phyloP scores from a whole-genome alignment of 2,888 invertebrate species.

The Sminthurinus aureus region DNA sequence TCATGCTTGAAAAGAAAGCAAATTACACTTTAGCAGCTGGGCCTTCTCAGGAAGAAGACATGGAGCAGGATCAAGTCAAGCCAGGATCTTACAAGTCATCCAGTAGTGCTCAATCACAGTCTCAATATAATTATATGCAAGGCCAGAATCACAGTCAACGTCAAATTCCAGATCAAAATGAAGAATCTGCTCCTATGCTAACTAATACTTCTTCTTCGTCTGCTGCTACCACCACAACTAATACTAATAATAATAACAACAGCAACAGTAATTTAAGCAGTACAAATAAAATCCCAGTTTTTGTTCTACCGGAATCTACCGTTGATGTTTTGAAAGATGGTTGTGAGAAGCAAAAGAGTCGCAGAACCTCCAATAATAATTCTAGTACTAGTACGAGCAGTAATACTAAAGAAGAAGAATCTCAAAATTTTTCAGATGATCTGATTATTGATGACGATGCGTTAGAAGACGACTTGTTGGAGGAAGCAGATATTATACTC shows the following conservation, averaged over 20 bases:
- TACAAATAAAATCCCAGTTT: conserved; percentile 2
- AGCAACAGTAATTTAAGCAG: not conserved
- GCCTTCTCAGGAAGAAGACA: conserved; percentile 30
- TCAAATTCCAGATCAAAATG: too few species aligned
- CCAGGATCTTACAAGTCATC: conserved; percentile 24
- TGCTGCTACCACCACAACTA: too few species aligned
- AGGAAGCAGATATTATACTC: not conserved
- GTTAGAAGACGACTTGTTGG: not conserved
- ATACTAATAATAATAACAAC: too few species aligned
- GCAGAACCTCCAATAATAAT: too few species aligned
- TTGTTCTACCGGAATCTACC: too few species aligned
- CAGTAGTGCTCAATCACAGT: conserved; percentile 23
- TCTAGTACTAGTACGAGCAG: too few species aligned
- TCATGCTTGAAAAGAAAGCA: conserved; percentile 31
- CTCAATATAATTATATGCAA: conserved; percentile 17
- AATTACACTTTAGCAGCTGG: conserved; percentile 16
- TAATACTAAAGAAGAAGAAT: conserved; percentile 15
- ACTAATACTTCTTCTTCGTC: too few species aligned
- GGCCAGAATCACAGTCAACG: conserved; percentile 5
- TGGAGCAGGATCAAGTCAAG: conserved; percentile 23
- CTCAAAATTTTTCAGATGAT: conserved; percentile 24
- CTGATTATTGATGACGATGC: conserved; percentile 11
- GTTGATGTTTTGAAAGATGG: too few species aligned
- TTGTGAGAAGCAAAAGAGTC: not conserved
- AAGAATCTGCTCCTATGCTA: too few species aligned